Conservation (phyloP, 2,113 vertebrate genomes). For the Cromileptes altivelis region DNA sequence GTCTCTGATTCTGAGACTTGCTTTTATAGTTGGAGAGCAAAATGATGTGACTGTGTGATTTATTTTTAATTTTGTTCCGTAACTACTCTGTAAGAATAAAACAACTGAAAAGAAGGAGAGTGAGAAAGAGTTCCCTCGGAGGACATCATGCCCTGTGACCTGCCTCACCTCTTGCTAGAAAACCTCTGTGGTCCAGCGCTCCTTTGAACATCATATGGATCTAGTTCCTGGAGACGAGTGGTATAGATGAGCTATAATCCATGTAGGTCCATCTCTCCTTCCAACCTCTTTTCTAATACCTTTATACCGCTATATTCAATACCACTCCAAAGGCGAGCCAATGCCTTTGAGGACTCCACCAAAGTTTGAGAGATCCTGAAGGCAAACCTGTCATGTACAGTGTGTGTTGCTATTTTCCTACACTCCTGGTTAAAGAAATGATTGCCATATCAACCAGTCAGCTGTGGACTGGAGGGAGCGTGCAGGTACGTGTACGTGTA, state of each 20-base stretch:
- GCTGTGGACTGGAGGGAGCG: constrained; percentile 57
- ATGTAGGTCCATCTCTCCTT: constrained; percentile 50
- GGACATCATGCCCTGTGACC: constrained; percentile 32
- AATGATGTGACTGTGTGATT: neutral
- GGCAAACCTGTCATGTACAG: constrained; percentile 60
- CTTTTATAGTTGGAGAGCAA: neutral
- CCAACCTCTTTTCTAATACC: constrained; percentile 59
- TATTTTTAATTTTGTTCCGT: neutral
- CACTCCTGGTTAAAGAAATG: constrained; percentile 62
- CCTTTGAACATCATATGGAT: constrained; percentile 75
- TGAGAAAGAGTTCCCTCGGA: neutral
- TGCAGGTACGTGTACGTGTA: constrained; percentile 19
- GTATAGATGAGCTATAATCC: constrained; percentile 79
- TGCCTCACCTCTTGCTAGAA: constrained; percentile 40
- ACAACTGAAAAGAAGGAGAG: neutral
- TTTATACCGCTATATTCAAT: constrained; percentile 64
- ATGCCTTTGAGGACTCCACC: constrained; percentile 56
- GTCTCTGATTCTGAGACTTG: neutral
- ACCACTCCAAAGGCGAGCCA: constrained; percentile 60
- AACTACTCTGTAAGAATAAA: neutral
- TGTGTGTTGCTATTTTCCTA: constrained; percentile 53
- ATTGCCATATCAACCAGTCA: constrained; percentile 74
- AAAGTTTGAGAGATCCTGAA: constrained; percentile 56
- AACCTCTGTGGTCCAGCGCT: constrained; percentile 47
- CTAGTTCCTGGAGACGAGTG: constrained; percentile 55